Evolutionary conservation across 2,888 invertebrate genomes (phyloP).

Genomic region (Drosophila austrosaltans): DNA sequence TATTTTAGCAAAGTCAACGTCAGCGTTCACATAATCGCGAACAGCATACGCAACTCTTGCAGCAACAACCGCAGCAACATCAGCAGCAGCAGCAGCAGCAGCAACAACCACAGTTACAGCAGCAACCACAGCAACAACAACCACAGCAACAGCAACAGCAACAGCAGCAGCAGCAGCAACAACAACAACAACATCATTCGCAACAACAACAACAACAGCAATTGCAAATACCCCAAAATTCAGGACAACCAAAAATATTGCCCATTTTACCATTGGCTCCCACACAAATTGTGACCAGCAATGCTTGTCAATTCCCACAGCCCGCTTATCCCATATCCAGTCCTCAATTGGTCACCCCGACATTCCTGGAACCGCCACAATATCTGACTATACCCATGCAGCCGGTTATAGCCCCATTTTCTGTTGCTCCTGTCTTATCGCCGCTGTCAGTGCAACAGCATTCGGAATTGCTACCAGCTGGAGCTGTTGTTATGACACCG

Average conservation of each 20-base stretch:
- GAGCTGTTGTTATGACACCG: slow-evolving; percentile 85
- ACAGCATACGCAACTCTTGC: slow-evolving; percentile 50
- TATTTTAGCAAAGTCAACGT: slow-evolving; percentile 60
- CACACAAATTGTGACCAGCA: slow-evolving; percentile 66
- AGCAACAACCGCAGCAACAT: slow-evolving; percentile 51
- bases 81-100: slow-evolving; percentile 66
- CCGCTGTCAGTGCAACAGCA: slow-evolving; percentile 74
- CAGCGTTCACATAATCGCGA: slow-evolving; percentile 54
- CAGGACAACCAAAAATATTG: slow-evolving; percentile 61
- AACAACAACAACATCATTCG: slow-evolving; percentile 54
- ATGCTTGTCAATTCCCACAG: slow-evolving; percentile 84
- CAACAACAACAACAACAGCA: slow-evolving; percentile 65
- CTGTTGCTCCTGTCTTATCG: slow-evolving; percentile 83
- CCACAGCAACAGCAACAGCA: slow-evolving; percentile 52
- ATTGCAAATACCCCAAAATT: slow-evolving; percentile 63
- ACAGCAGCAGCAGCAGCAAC: slow-evolving; percentile 64
- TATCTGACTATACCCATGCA: slow-evolving; percentile 86
- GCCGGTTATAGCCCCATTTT: slow-evolving; percentile 85
- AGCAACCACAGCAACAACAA: slow-evolving; percentile 58
- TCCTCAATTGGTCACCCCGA: slow-evolving; percentile 75
- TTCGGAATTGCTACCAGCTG: slow-evolving; percentile 77
- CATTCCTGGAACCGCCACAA: slow-evolving; percentile 84
- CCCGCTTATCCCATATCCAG: slow-evolving; percentile 84
- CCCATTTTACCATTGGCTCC: slow-evolving; percentile 69
- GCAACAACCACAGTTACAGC: slow-evolving; percentile 51